A percentile compares a stretch with the other conserved stretches of the same genome.
Conservation (phyloP, 2,888 invertebrate genomes). For the Hyles lineata region DNA sequence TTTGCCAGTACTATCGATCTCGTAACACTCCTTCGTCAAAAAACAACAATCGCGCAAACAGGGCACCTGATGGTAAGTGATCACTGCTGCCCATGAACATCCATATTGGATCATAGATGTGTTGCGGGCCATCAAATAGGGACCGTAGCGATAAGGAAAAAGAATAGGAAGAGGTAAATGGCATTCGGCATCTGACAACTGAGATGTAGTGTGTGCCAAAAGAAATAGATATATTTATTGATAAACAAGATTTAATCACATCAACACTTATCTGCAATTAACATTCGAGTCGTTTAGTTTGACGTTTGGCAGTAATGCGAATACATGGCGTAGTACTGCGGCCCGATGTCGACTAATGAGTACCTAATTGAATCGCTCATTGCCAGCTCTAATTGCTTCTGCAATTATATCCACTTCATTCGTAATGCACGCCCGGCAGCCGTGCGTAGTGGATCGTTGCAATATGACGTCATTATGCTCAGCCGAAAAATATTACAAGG, state of each 20-base stretch:
- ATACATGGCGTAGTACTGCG: background rate
- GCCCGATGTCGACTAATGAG: slow-evolving; percentile 25
- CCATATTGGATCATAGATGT: too few species aligned
- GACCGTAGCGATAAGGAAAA: too few species aligned
- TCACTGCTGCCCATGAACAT: too few species aligned
- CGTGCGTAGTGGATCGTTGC: slow-evolving; percentile 8
- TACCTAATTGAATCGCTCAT: slow-evolving; percentile 35
- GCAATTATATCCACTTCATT: slow-evolving; percentile 53
- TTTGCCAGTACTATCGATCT: too few species aligned
- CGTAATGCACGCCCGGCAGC: slow-evolving; percentile 41
- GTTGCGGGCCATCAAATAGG: too few species aligned
- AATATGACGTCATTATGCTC: background rate
- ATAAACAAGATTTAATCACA: background rate
- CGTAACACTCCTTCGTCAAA: too few species aligned
- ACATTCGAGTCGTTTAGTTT: background rate
- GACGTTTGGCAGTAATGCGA: slow-evolving; percentile 1
- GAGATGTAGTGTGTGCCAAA: too few species aligned
- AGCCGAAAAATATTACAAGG: background rate
- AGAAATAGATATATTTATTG: too few species aligned
- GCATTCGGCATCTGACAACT: too few species aligned
- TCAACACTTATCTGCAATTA: background rate
- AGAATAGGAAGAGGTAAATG: too few species aligned
- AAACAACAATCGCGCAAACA: too few species aligned
- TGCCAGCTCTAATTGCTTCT: slow-evolving; percentile 51
- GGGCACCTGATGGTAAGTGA: too few species aligned